Conservation (phyloP, 2,113 vertebrate genomes). For the Helogale parvula region DNA sequence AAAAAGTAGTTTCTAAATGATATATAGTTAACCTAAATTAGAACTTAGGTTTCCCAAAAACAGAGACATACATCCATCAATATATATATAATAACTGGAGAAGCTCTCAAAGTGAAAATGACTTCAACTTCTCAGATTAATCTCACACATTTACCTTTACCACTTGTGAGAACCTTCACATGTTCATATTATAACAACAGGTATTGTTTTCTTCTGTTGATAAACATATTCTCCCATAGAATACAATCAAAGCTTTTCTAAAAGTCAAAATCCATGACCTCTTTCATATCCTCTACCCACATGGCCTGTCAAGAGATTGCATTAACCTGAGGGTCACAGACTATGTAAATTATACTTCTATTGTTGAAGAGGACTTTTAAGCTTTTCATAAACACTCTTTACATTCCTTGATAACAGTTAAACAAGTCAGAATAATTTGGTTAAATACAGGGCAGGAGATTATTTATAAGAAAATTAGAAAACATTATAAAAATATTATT, state of each 20-base stretch:
- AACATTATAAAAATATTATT: slow-evolving; percentile 27
- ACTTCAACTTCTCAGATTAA: background rate
- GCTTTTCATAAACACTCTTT: slow-evolving; percentile 12
- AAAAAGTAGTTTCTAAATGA: background rate
- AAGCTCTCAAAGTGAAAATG: background rate
- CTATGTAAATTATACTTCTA: background rate
- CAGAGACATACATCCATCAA: background rate
- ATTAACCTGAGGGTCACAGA: background rate
- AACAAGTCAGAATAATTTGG: slow-evolving; percentile 21
- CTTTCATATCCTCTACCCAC: background rate
- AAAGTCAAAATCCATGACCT: background rate
- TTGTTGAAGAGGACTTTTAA: background rate
- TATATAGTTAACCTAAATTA: background rate
- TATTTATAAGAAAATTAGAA: background rate
- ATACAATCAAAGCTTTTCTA: background rate
- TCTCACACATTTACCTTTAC: background rate
- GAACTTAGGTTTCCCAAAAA: background rate
- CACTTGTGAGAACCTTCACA: background rate
- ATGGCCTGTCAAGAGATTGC: background rate
- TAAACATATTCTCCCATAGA: background rate
- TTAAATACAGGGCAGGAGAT: background rate
- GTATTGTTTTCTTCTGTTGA: background rate
- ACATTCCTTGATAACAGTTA: background rate
- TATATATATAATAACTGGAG: background rate
- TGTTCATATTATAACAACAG: background rate